Percentiles rank a stretch among this genome's conserved stretches.
Evolutionary conservation across 1,140 invertebrate genomes (phyloP).

Genomic region (Euura lappo): DNA sequence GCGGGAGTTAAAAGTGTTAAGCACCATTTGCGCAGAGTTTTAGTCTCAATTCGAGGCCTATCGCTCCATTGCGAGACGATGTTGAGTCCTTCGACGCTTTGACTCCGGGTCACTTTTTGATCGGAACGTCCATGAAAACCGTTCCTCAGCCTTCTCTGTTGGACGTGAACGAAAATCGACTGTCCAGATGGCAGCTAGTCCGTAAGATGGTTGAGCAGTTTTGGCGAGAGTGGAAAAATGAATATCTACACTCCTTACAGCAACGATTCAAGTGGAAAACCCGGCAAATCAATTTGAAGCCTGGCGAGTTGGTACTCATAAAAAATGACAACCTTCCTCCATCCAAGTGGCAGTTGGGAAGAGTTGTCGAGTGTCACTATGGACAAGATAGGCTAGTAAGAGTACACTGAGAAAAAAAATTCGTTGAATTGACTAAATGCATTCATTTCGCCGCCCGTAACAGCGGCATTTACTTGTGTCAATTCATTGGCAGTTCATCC

Average conservation of each 20-base stretch:
- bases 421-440: too few relatives aligned
- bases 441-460: too few relatives aligned
- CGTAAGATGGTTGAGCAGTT: conserved; percentile 30
- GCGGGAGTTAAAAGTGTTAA: too few relatives aligned
- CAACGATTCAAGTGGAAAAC: conserved; percentile 20
- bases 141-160: conserved; percentile 20
- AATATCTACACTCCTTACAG: conserved; percentile 33
- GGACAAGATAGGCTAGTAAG: conserved; percentile 15
- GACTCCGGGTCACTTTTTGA: conserved; percentile 22
- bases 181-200: conserved; percentile 32
- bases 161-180: conserved; percentile 15
- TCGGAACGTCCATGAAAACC: conserved; percentile 17
- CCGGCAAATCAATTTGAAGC: conserved; percentile 2
- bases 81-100: conserved; percentile 16
- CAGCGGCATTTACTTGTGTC: too few relatives aligned
- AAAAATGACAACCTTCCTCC: conserved; percentile 18
- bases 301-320: conserved; percentile 17
- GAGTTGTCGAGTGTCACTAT: conserved; percentile 19
- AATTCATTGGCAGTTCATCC: too few relatives aligned
- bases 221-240: conserved; percentile 34
- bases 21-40: conserved; percentile 35
- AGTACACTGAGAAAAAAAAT: too few relatives aligned
- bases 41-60: conserved; percentile 33
- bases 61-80: conserved; percentile 22
- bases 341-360: conserved; percentile 17